These are phyloP conservation scores for Turdus rufiventris DNA, from an alignment of 2,113 vertebrate genomes.

Conservation along the genomic window DNA sequence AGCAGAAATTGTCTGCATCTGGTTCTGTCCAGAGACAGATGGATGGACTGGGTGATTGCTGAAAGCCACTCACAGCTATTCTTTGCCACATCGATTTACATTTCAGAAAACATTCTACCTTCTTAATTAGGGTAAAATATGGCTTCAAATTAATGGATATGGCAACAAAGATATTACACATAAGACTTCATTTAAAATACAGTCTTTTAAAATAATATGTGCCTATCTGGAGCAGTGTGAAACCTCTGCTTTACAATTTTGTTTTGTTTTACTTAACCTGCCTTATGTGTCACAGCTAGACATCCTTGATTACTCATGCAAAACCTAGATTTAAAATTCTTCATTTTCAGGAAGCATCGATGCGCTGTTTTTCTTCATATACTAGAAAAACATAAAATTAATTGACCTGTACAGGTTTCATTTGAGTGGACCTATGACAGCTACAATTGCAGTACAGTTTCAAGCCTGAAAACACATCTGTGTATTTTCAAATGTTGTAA, in stretches of 20 bases:
- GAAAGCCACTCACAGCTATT: not conserved
- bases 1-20: not conserved
- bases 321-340: not conserved
- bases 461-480: slow-evolving; percentile 26
- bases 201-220: not conserved
- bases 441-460: slow-evolving; percentile 20
- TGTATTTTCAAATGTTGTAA: not conserved
- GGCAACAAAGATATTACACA: not conserved
- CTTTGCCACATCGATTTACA: not conserved
- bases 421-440: slow-evolving; percentile 49
- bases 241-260: not conserved
- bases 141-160: not conserved
- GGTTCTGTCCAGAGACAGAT: not conserved
- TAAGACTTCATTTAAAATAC: not conserved
- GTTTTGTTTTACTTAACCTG: not conserved
- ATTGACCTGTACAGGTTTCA: slow-evolving; percentile 56
- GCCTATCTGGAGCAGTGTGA: not conserved
- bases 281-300: not conserved
- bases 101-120: not conserved
- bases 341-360: not conserved
- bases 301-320: slow-evolving; percentile 7
- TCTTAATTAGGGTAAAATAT: not conserved
- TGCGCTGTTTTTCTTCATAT: not conserved
- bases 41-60: not conserved
- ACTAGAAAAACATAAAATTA: slow-evolving; percentile 33